Percentiles rank a stretch among this genome's conserved stretches.
phyloP scores from a whole-genome alignment of 2,888 invertebrate species.

The Parapristionchus giblindavisi region DNA sequence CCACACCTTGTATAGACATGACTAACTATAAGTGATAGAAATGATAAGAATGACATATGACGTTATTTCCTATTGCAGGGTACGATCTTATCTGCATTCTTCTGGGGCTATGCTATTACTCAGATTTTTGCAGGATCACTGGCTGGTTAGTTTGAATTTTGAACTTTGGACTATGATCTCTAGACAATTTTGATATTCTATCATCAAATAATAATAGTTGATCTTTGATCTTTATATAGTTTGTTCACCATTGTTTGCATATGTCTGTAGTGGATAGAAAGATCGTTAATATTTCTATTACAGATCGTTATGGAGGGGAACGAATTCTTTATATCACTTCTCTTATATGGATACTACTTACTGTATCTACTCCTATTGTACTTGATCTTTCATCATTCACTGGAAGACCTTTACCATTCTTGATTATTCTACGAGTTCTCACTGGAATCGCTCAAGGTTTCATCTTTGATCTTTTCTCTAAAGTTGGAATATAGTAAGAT shows the following conservation, averaged over 20 bases:
- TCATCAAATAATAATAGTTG: too few relatives aligned
- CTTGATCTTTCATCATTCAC: conserved; percentile 73
- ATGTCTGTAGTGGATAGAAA: background rate
- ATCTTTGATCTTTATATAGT: background rate
- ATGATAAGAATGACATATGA: too few relatives aligned
- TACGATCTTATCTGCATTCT: conserved; percentile 79
- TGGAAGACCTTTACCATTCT: conserved; percentile 73
- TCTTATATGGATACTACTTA: conserved; percentile 67
- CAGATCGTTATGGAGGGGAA: conserved; percentile 75
- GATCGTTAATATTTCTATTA: conserved; percentile 48
- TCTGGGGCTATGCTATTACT: conserved; percentile 81
- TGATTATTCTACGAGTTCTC: conserved; percentile 76
- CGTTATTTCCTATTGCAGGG: conserved; percentile 71
- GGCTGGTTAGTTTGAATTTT: conserved; percentile 57
- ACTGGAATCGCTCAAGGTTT: conserved; percentile 78
- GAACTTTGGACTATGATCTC: background rate
- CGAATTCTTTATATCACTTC: conserved; percentile 76
- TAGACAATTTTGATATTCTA: too few relatives aligned
- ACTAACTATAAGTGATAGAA: too few relatives aligned
- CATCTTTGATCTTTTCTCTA: too few relatives aligned
- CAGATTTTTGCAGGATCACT: conserved; percentile 73
- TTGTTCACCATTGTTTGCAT: background rate
- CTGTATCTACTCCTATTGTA: conserved; percentile 43
- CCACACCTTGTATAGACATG: too few relatives aligned
- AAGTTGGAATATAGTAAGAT: too few relatives aligned